These are phyloP conservation scores for Zaprionus africanus DNA, from an alignment of 1,140 invertebrate genomes.

Conservation along the genomic window DNA sequence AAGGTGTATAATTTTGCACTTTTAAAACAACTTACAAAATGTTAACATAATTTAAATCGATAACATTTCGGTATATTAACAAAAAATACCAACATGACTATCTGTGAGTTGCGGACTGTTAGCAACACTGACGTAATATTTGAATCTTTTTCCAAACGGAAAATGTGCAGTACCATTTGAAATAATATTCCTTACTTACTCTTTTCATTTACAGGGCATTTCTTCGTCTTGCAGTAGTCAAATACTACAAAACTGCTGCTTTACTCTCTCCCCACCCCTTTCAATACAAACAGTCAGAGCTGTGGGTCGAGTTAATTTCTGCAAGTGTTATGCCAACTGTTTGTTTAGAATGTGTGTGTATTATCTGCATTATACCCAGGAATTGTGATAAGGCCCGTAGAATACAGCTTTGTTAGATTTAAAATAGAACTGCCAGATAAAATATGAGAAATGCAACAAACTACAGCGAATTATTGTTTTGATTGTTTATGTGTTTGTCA, in stretches of 20 bases:
- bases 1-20: background rate
- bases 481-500: background rate
- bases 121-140: background rate
- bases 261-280: background rate
- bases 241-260: background rate
- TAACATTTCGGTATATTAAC: slow-evolving; percentile 9
- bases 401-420: slow-evolving; percentile 35
- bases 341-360: slow-evolving; percentile 31
- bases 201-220: background rate
- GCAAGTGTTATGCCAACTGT: slow-evolving; percentile 32
- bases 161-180: background rate
- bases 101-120: slow-evolving; percentile 5
- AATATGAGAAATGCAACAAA: background rate
- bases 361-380: slow-evolving; percentile 28
- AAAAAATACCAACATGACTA: background rate
- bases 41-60: background rate
- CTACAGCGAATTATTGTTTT: background rate
- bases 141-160: slow-evolving; percentile 1
- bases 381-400: slow-evolving; percentile 15
- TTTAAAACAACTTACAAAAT: background rate
- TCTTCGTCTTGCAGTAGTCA: background rate
- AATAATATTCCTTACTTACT: background rate
- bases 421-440: slow-evolving; percentile 8
- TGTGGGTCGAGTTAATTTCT: background rate
- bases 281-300: background rate